A percentile compares a stretch with the other conserved stretches of the same genome.
Conservation (phyloP, 2,113 vertebrate species). For the Hemiprocne comata region DNA sequence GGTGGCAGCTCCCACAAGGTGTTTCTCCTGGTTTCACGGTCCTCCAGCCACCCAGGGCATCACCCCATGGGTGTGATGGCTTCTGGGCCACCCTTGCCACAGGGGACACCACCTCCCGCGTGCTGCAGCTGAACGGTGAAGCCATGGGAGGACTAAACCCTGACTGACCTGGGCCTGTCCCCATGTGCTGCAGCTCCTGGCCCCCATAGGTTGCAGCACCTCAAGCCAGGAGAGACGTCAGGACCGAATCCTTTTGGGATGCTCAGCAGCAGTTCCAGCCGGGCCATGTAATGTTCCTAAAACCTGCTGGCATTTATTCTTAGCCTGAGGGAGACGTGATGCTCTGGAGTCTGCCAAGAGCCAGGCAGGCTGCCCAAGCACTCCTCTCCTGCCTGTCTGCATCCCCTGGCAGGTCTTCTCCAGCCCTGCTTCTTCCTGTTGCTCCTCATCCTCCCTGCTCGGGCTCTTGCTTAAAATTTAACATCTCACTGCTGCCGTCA, state of each 20-base stretch:
- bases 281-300: neutral
- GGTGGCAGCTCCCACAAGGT: accelerated
- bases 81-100: neutral
- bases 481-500: accelerated
- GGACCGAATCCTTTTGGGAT: neutral
- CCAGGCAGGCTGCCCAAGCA: neutral
- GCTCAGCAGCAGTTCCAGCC: accelerated
- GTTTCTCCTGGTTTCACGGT: neutral
- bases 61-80: neutral
- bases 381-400: neutral
- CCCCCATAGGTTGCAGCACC: neutral
- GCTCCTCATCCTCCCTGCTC: neutral
- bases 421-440: neutral
- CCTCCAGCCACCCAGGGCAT: neutral
- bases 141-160: accelerated
- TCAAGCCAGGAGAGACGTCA: accelerated
- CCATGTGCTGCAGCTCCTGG: accelerated
- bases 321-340: neutral
- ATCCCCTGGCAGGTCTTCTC: neutral
- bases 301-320: neutral
- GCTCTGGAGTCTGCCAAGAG: neutral
- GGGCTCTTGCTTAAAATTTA: neutral
- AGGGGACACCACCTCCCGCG: accelerated
- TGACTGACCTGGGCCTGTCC: neutral
- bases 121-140: neutral